Base-by-base conservation (phyloP, 2,888 invertebrate species). In the Amorpha juglandis region DNA sequence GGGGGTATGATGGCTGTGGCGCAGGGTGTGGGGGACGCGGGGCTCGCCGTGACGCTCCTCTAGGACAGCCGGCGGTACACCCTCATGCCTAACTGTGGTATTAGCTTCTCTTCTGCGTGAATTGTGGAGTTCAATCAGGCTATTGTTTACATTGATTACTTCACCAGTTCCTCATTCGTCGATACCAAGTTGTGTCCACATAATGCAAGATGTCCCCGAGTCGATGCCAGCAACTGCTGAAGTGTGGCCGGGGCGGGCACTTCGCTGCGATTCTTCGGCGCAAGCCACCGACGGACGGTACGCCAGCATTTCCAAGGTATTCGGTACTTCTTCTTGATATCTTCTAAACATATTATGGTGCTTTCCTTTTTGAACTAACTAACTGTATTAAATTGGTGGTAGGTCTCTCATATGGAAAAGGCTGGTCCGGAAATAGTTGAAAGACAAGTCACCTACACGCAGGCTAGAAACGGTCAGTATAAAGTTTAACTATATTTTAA, bases 1-100 rank as follows among this genome's bases (percentile, higher is more conserved):
- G n/a, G n/a, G n/a, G n/a, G n/a, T n/a, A 88, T 90, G 88, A 82
- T 89, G 65, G 88, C 90, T 0, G 83, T 92, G 68, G 87, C 91
- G 16, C 77, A 83, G 0, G 84, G 86, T 0, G 69, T 88, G 0
- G 75, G 75, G 9, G 82, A 88, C 63, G 71, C 87, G 0, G 80
- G 82, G 0, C 76, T 92, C 0, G 80, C 89, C 0, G 89, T 92
- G 6, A 88, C 91, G 0, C 70, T 92, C 4, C 33, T 90, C 45
- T 89, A 91, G 11, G 84, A 84, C 0, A 74, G 71, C 3, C 79
- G 79, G 11, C 81, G 86, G 68, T 90, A 86, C 63, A 87, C 87
- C 0, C 72, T 91, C 0, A 67, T 84, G 69, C 88, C 90, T 38
- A 86, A 83, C 35, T 16, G 70, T 69, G 79, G 86, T 80, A 19